Conservation (phyloP, 2,888 invertebrate genomes). For the Calameuta filiformis region DNA sequence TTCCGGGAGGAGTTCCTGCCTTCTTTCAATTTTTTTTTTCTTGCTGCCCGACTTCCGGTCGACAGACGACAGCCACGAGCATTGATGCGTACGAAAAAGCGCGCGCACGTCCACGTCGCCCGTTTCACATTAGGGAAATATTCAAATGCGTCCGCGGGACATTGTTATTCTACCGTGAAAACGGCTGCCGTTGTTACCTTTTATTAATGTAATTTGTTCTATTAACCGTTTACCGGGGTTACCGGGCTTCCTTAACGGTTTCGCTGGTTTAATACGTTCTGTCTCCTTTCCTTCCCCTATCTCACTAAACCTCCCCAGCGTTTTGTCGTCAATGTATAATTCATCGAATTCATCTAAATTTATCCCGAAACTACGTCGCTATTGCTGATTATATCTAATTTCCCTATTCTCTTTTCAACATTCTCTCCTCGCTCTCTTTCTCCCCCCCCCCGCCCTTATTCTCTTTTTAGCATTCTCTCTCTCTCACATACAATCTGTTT, state of each 20-base stretch:
- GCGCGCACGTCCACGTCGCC: conserved; percentile 51
- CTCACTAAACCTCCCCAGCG: neutral
- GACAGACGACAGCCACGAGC: conserved; percentile 52
- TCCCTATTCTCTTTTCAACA: neutral
- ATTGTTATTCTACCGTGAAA: conserved; percentile 66
- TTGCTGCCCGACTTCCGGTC: conserved; percentile 37
- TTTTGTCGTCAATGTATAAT: neutral
- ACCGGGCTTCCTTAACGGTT: conserved; percentile 40
- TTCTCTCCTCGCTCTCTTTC: neutral
- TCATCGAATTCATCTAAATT: conserved; percentile 1
- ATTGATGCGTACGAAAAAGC: conserved; percentile 61
- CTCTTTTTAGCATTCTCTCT: neutral
- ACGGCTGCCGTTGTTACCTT: conserved; percentile 60
- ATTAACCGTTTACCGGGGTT: conserved; percentile 52
- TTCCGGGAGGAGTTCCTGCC: neutral
- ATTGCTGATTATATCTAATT: neutral
- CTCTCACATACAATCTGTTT: neutral
- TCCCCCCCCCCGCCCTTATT: neutral
- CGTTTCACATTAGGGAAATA: conserved; percentile 48
- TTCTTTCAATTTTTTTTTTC: neutral
- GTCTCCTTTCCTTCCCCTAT: neutral
- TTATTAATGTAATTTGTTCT: conserved; percentile 62
- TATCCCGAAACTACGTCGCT: neutral
- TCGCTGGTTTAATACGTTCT: conserved; percentile 12
- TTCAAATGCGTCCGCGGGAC: conserved; percentile 50